Conservation (phyloP, 2,888 invertebrate species). For the Alsophila aescularia region DNA sequence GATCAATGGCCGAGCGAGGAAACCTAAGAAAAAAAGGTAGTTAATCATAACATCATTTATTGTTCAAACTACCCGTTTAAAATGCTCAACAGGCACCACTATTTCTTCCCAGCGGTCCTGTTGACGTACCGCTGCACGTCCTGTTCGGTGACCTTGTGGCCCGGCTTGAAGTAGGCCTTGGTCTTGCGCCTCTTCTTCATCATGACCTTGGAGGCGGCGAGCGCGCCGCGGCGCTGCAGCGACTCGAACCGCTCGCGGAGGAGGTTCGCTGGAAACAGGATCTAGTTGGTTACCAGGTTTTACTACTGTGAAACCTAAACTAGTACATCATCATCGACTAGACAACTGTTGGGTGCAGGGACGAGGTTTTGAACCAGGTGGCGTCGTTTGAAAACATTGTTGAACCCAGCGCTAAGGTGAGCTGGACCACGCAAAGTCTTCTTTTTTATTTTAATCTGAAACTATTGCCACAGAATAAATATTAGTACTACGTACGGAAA, state of each 20-base stretch:
- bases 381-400: too few species aligned
- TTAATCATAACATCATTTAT: slow-evolving; percentile 1
- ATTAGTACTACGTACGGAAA: too few species aligned
- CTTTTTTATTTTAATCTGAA: too few species aligned
- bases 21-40: background rate
- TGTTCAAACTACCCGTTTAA: background rate
- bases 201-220: slow-evolving; percentile 89
- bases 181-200: slow-evolving; percentile 88
- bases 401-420: too few species aligned
- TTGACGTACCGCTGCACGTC: slow-evolving; percentile 69
- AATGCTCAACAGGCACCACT: slow-evolving; percentile 6
- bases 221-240: slow-evolving; percentile 94
- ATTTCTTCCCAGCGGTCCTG: slow-evolving; percentile 42
- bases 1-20: too few species aligned
- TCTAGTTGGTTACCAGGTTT: background rate
- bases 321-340: too few species aligned
- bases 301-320: too few species aligned
- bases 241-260: slow-evolving; percentile 93
- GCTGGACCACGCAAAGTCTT: too few species aligned
- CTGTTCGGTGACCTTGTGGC: slow-evolving; percentile 81
- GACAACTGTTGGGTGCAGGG: too few species aligned
- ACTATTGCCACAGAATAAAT: too few species aligned
- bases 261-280: slow-evolving; percentile 86
- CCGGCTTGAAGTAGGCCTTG: slow-evolving; percentile 88
- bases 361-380: too few species aligned